Evolutionary conservation across 2,113 vertebrate species (phyloP).

Genomic region (Dicentrarchus labrax): DNA sequence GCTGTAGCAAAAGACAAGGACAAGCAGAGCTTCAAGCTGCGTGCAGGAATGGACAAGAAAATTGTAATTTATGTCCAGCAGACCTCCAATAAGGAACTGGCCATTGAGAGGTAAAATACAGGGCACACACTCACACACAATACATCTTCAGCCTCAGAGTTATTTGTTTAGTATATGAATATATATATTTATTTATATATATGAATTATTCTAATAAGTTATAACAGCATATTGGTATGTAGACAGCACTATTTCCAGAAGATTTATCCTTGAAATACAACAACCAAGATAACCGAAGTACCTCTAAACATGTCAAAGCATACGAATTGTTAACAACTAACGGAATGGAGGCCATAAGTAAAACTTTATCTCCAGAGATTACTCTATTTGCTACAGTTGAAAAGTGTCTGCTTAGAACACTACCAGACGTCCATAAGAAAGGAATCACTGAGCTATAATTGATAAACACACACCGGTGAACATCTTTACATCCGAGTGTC

Average conservation of each 20-base stretch:
- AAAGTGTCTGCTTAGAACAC: not conserved
- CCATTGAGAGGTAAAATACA: conserved; percentile 93
- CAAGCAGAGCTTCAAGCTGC: conserved; percentile 97
- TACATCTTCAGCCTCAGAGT: not conserved
- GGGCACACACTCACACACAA: not conserved
- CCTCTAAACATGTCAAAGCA: conserved; percentile 13
- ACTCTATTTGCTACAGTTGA: not conserved
- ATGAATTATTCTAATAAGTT: not conserved
- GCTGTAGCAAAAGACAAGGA: conserved; percentile 99
- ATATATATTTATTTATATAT: no score
- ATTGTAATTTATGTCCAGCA: conserved; percentile 98
- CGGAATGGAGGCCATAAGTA: not conserved
- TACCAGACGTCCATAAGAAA: conserved; percentile 28
- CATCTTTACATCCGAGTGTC: conserved; percentile 46
- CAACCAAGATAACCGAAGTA: not conserved
- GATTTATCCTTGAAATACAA: not conserved
- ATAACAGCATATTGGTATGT: not conserved
- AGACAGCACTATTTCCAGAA: not conserved
- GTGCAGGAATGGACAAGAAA: conserved; percentile 97
- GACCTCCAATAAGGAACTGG: conserved; percentile 97
- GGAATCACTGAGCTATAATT: conserved; percentile 50
- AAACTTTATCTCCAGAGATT: not conserved
- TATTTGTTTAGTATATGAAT: not conserved
- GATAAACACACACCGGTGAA: conserved; percentile 48
- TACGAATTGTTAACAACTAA: not conserved